Conservation (phyloP, 1,140 invertebrate genomes). For the Trichoplusia ni region DNA sequence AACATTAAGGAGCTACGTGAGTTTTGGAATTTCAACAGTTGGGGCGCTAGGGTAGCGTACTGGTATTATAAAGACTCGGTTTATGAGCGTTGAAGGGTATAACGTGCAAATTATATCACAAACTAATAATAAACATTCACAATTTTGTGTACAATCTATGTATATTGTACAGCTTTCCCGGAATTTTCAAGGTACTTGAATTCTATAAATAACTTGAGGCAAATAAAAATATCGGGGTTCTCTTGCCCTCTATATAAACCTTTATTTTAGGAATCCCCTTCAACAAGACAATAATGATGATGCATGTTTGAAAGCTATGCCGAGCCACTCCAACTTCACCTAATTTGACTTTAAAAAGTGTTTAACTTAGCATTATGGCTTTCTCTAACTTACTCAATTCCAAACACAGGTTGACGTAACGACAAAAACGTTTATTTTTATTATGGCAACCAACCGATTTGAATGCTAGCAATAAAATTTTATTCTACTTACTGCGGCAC, state of each 20-base stretch:
- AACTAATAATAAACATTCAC: too few relatives aligned
- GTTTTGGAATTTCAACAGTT: not conserved
- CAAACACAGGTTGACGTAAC: constrained; percentile 30
- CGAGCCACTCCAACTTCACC: constrained; percentile 13
- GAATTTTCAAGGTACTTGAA: too few relatives aligned
- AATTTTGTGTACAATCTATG: too few relatives aligned
- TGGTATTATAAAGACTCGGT: not conserved
- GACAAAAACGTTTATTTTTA: constrained; percentile 34
- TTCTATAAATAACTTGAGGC: too few relatives aligned
- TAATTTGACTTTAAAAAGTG: constrained; percentile 32
- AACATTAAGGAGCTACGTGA: constrained; percentile 8
- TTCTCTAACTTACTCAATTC: constrained; percentile 30
- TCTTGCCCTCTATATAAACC: not conserved
- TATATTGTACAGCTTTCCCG: too few relatives aligned
- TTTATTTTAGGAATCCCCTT: constrained; percentile 6
- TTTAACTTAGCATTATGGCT: constrained; percentile 29
- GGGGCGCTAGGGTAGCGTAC: not conserved
- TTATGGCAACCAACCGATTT: constrained; percentile 28
- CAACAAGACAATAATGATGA: constrained; percentile 25
- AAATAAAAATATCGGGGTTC: not conserved
- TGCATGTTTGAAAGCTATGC: constrained; percentile 20
- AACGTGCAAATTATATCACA: too few relatives aligned
- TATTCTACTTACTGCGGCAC: constrained; percentile 23
- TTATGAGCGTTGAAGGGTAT: not conserved
- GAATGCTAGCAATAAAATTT: constrained; percentile 29